phyloP scores from a whole-genome alignment of 2,888 invertebrate species.

The Dioctria rufipes region DNA sequence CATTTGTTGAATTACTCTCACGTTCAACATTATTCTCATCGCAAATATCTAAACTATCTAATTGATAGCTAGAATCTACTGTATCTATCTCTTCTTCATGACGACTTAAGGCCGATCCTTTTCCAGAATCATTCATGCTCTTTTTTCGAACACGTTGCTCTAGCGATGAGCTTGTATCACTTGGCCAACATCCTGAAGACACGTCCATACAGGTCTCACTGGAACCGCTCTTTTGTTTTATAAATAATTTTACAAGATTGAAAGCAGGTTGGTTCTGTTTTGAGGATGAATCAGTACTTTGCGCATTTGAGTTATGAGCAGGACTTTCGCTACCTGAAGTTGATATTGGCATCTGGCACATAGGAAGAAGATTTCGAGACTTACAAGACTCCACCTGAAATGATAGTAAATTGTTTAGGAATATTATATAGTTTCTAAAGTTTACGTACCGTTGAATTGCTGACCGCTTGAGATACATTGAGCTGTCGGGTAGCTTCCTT shows the following conservation, averaged over 20 bases:
- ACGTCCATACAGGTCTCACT: slow-evolving; percentile 86
- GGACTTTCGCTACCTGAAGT: slow-evolving; percentile 62
- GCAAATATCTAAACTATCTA: slow-evolving; percentile 65
- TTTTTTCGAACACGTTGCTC: slow-evolving; percentile 69
- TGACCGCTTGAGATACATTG: slow-evolving; percentile 74
- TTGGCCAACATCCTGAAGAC: slow-evolving; percentile 85
- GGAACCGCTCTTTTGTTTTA: slow-evolving; percentile 90
- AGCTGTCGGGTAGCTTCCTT: slow-evolving; percentile 62
- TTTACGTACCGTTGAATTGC: slow-evolving; percentile 79
- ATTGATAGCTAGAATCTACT: slow-evolving; percentile 66
- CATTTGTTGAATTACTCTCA: slow-evolving; percentile 38
- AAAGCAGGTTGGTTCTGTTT: slow-evolving; percentile 78
- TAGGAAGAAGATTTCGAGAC: slow-evolving; percentile 69
- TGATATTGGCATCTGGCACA: slow-evolving; percentile 71
- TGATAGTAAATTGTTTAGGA: background rate
- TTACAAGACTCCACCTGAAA: slow-evolving; percentile 65
- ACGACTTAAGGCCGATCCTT: slow-evolving; percentile 70
- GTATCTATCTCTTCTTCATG: slow-evolving; percentile 69
- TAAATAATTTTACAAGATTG: slow-evolving; percentile 88
- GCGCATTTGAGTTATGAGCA: slow-evolving; percentile 60
- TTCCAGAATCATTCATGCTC: slow-evolving; percentile 71
- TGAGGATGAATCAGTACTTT: slow-evolving; percentile 55
- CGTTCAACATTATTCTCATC: slow-evolving; percentile 53
- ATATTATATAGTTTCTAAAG: background rate
- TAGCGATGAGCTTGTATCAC: slow-evolving; percentile 69